Evolutionary conservation across 2,797 vertebrate genomes (phyloP), one percentile per base, ranked within the genome.

Genomic region (Sphaeramia orbicularis): DNA sequence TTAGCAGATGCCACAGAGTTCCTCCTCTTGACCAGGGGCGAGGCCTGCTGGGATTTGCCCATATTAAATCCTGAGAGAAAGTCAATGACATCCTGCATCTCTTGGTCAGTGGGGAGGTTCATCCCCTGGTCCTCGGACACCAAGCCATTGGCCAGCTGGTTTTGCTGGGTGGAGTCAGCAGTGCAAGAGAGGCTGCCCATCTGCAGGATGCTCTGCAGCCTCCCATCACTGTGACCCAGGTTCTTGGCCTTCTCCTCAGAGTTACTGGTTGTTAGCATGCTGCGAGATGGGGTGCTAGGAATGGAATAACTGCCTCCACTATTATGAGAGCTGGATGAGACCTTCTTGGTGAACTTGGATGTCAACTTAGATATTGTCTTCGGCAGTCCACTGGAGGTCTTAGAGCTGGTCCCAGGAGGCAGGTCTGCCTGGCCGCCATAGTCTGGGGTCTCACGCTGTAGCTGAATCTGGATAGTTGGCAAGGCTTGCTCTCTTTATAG

Each of bases 41-140:
- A 99, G 7, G 96, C 95, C 91, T 99, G 97, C 91, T 99, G 98
- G 41, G 97, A 99, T 88, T 99, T 99, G 69, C 96, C 96, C 97
- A 99, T 97, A 89, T 98, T 99, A 91, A 99, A 99, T 65, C 98
- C 98, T 21, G 98, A 99, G 76, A 99, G 95, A 91, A 99, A 99
- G 89, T 99, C 98, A 2, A 99, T 99, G 76, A 99, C 98, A 53
- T 99, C 98, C 87, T 99, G 98, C 98, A 99, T 99, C 92, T 99
- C 98, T 89, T 99, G 98, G 91, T 99, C 98, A 0, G 96, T 99
- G 18, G 98, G 98, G 77, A 99, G 88, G 89, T 99, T 99, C 96
- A 98, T 98, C 66, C 96, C 96, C 93, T 98, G 98, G 73, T 98
- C 97, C 0, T 98, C 97, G 4, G 91, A 87, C 80, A 93, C 87